Conservation (phyloP, 2,797 vertebrate genomes). For the Percopsis omiscomaycus region DNA sequence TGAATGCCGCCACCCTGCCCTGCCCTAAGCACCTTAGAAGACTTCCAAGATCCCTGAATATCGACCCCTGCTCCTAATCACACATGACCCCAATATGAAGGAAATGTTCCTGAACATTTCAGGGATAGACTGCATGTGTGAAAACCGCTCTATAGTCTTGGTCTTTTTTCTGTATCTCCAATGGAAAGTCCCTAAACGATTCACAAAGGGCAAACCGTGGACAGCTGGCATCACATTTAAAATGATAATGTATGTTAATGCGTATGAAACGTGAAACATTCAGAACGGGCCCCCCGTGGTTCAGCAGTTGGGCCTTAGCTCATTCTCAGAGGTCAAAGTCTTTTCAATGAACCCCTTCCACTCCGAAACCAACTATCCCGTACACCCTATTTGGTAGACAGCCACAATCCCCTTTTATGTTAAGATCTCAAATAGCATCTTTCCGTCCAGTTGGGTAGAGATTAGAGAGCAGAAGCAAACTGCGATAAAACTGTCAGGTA, state of each 20-base stretch:
- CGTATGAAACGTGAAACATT: constrained; percentile 9
- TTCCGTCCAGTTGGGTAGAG: neutral
- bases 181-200: constrained; percentile 10
- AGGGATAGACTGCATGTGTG: no score
- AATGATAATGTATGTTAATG: constrained; percentile 36
- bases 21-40: no score
- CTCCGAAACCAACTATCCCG: constrained; percentile 30
- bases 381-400: constrained; percentile 35
- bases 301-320: constrained; percentile 47
- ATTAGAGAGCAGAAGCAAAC: constrained; percentile 5
- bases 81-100: no score
- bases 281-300: constrained; percentile 24
- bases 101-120: no score
- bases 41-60: no score
- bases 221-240: constrained; percentile 27
- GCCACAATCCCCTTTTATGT: constrained; percentile 11
- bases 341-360: constrained; percentile 63
- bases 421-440: constrained; percentile 31
- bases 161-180: neutral
- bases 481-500: neutral
- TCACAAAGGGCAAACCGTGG: constrained; percentile 32
- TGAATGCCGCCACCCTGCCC: no score
- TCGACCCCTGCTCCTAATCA: no score
- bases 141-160: no score
- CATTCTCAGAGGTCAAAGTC: constrained; percentile 54